Base-by-base conservation (phyloP, 2,113 vertebrate species). In the Machaerirhynchus nigripectus region DNA sequence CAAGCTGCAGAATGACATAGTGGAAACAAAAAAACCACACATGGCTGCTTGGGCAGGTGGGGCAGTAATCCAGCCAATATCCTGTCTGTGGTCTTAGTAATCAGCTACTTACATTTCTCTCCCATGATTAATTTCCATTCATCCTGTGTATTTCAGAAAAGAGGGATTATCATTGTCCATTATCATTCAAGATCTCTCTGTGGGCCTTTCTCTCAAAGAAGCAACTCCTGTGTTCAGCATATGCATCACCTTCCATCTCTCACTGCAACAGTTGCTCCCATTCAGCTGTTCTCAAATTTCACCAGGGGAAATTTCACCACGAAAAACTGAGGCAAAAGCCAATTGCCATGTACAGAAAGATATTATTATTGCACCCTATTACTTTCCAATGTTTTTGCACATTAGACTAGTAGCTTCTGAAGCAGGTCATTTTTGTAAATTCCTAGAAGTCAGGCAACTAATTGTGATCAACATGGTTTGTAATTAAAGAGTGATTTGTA, bases 91-190 rank as follows among this genome's bases (percentile, higher is more conserved):
- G 16, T 18, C 14, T 33, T 18, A 7, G 5, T 13, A 35, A 56
- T 7, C 40, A 37, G 52, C 5, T 4, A 9, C 19, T 42, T 28
- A 14, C 1, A 1, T 18, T 30, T 40, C 1, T 6, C 47, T 60
- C 22, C 11, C 19, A 22, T 0, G 0, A 5, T 8, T 55, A 13
- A 13, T 52, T 75, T 35, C 56, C 17, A 5, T 60, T 30, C 7
- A 31, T 12, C 16, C 52, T 14, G 8, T 10, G 13, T 60, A 26
- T 17, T 85, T 69, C 14, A 46, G 18, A 56, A 67, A 33, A 40
- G 1, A 68, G 6, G 37, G 17, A 11, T 8, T 46, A 26, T 2
- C 4, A 0, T 39, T 24, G 16, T 20, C 24, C 28, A 21, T 31
- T 28, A 13, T 31, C 2, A 37, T 37, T 53, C 31, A 63, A 71